Evolutionary conservation across 2,113 vertebrate genomes (phyloP), one percentile per base, ranked within the genome.

Genomic region (Hippocampus barbouri): DNA sequence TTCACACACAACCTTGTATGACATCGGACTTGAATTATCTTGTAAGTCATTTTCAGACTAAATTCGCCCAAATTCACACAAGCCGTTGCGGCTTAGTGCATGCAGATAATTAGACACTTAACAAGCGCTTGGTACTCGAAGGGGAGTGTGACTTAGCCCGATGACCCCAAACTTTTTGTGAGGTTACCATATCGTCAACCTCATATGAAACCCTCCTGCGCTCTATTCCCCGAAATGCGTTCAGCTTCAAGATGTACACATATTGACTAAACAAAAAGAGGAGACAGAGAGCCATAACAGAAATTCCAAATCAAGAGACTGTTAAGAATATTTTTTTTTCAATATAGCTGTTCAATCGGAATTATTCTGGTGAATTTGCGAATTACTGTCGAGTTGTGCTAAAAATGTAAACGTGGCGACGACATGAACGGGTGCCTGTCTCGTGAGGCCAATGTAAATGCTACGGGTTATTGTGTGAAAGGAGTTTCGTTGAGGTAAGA

Each of bases 381-480:
- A 2, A 10, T 70, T 71, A 83, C 80, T 77, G 64, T 85, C 77
- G 72, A 78, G 89, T 85, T 78, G 81, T 87, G 87, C 85, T 82
- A 86, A 85, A 78, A 6, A 84, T 74, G 75, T 84, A 84, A 78
- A 79, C 49, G 84, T 89, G 81, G 83, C 90, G 71, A 79, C 53
- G 84, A 88, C 80, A 82, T 90, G 70, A 87, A 83, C 71, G 86
- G 80, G 76, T 88, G 84, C 86, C 87, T 85, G 83, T 88, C 81
- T 86, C 74, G 90, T 92, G 89, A 89, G 89, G 82, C 90, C 81
- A 86, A 85, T 90, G 88, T 91, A 87, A 86, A 89, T 90, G 84
- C 70, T 90, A 79, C 57, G 18, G 86, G 85, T 89, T 21, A 85
- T 80, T 84, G 78, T 75, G 43, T n/a, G n/a, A 77, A 66, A 53